These are phyloP conservation scores for Anguilla pacifica DNA, from an alignment of 2,797 vertebrate species.

Conservation along the genomic window DNA sequence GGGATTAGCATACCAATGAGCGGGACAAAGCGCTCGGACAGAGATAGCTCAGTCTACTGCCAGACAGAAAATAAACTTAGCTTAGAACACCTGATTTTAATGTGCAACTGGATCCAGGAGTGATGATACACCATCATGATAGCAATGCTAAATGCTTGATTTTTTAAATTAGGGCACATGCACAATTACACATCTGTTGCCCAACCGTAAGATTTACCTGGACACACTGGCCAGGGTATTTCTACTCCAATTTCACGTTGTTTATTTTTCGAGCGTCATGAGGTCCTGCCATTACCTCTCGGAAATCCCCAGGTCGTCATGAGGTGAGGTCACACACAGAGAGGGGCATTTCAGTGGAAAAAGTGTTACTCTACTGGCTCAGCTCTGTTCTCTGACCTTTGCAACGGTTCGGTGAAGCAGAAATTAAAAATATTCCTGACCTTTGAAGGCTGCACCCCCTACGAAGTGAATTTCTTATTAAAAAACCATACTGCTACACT, in stretches of 20 bases:
- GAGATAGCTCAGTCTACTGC: neutral
- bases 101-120: neutral
- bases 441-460: neutral
- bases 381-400: neutral
- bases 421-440: neutral
- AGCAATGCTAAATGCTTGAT: neutral
- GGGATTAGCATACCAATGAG: neutral
- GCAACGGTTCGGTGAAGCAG: neutral
- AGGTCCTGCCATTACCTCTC: neutral
- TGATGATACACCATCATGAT: neutral
- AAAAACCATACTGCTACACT: neutral
- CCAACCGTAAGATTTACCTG: neutral
- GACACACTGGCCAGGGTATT: neutral
- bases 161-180: neutral
- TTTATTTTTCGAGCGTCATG: neutral
- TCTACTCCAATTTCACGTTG: neutral
- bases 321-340: neutral
- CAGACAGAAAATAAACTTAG: neutral
- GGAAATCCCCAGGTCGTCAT: neutral
- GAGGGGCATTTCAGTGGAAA: neutral
- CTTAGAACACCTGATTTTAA: neutral
- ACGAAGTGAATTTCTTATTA: neutral
- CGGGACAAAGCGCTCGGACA: neutral
- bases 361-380: neutral
- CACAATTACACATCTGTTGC: neutral